These are phyloP conservation scores for Bufo bufo DNA, from an alignment of 2,113 vertebrate species.

Conservation along the genomic window DNA sequence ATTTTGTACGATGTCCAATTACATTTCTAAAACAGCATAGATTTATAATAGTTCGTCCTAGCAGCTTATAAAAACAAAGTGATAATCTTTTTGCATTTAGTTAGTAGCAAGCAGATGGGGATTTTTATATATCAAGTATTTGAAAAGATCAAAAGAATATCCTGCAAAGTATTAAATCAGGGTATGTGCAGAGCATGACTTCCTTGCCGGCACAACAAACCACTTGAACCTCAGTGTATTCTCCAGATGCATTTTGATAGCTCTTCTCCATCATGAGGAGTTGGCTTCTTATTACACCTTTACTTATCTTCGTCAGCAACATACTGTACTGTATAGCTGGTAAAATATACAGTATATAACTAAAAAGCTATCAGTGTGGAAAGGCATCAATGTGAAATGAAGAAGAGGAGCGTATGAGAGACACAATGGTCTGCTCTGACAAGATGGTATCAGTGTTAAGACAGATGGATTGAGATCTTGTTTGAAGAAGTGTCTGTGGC, in stretches of 20 bases:
- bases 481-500: conserved; percentile 35
- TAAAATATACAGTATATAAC: conserved; percentile 1
- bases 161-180: not conserved
- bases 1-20: not conserved
- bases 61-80: not conserved
- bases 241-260: conserved; percentile 10
- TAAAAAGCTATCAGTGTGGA: not conserved
- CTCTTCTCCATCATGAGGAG: not conserved
- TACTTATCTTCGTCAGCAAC: not conserved
- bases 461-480: conserved; percentile 1
- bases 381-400: accelerated
- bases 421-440: not conserved
- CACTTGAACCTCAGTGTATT: conserved; percentile 9
- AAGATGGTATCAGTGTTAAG: not conserved
- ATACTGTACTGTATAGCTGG: not conserved
- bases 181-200: not conserved
- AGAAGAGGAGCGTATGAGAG: accelerated
- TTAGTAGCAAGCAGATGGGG: not conserved
- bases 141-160: conserved; percentile 30
- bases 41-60: not conserved
- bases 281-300: not conserved
- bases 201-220: not conserved
- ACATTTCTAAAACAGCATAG: not conserved
- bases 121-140: conserved; percentile 3
- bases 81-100: conserved; percentile 9